Evolutionary conservation across 2,113 vertebrate genomes (phyloP).

Genomic region (Chionomys nivalis): DNA sequence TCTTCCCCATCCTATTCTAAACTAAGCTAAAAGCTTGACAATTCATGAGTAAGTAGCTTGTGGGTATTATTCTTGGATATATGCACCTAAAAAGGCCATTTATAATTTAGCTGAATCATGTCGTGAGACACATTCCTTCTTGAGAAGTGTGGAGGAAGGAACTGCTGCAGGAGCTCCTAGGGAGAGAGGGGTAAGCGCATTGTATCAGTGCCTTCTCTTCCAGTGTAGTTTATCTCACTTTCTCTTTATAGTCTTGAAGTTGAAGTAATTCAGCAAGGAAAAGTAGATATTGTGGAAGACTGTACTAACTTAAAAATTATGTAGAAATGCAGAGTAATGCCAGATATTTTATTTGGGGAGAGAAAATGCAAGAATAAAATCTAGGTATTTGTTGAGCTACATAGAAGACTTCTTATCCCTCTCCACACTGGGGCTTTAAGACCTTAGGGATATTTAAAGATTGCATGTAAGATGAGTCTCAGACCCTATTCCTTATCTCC

Average conservation of each 20-base stretch:
- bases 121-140: conserved; percentile 11
- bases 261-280: conserved; percentile 21
- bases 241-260: not conserved
- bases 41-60: conserved; percentile 36
- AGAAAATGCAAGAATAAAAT: conserved; percentile 28
- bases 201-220: not conserved
- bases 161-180: not conserved
- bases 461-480: not conserved
- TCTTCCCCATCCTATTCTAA: conserved; percentile 15
- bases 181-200: not conserved
- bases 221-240: not conserved
- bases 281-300: not conserved
- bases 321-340: not conserved
- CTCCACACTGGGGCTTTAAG: not conserved
- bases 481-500: not conserved
- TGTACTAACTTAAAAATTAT: not conserved
- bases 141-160: not conserved
- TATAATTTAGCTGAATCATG: conserved; percentile 61
- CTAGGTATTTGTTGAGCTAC: not conserved
- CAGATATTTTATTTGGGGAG: conserved; percentile 12
- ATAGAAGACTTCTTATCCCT: not conserved
- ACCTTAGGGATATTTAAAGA: conserved; percentile 16
- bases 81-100: conserved; percentile 36
- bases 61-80: conserved; percentile 44
- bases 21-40: conserved; percentile 17